Percentiles rank a stretch among this genome's conserved stretches.
Evolutionary conservation across 2,797 vertebrate species (phyloP).

Genomic region (Dallia pectoralis): DNA sequence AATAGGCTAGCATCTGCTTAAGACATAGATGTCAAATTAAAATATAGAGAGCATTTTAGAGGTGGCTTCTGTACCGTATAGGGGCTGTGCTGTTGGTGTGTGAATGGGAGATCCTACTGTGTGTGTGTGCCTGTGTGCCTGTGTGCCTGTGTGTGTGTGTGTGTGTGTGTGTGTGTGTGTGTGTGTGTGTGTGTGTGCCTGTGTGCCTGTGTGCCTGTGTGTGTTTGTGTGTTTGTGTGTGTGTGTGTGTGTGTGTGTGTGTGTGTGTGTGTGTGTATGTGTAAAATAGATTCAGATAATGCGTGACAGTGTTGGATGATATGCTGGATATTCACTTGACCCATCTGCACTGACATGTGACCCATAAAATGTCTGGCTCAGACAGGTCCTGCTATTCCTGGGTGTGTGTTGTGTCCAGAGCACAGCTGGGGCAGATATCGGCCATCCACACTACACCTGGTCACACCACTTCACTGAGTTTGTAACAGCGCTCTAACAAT

Average conservation of each 20-base stretch:
- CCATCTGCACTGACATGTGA: conserved; percentile 13
- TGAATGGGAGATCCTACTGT: no score
- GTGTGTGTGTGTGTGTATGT: background rate
- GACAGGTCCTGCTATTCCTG: conserved; percentile 2
- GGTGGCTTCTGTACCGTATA: no score
- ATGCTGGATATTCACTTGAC: conserved; percentile 27
- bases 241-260: conserved; percentile 2
- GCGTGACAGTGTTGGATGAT: background rate
- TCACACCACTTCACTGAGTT: background rate
- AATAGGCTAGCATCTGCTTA: no score
- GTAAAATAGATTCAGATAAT: background rate
- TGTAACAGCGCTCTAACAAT: background rate
- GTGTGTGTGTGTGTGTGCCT: conserved; percentile 1
- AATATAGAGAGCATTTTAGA: no score
- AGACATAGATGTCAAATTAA: no score
- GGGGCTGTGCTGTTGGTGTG: no score
- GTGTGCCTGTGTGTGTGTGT: background rate
- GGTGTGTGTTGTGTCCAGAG: conserved; percentile 10
- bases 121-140: conserved; percentile 4
- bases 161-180: conserved; percentile 2
- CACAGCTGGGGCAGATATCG: conserved; percentile 20
- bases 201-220: no score
- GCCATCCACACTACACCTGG: background rate
- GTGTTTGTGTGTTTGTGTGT: conserved; percentile 1
- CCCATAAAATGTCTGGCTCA: conserved; percentile 13